Evolutionary conservation across 2,113 vertebrate species (phyloP).

Genomic region (Bettongia penicillata): DNA sequence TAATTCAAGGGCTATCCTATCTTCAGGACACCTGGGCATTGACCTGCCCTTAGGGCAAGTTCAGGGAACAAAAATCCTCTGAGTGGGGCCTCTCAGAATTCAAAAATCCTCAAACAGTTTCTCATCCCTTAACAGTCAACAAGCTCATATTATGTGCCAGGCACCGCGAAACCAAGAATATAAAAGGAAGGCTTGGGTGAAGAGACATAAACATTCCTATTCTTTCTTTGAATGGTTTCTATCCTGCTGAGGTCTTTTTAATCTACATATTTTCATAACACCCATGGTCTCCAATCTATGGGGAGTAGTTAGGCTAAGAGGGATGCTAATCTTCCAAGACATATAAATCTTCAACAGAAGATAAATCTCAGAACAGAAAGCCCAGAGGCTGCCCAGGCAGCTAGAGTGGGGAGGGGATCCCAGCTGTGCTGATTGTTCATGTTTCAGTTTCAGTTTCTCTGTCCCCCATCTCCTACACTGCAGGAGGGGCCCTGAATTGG

Average conservation of each 20-base stretch:
- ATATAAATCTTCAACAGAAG: not conserved
- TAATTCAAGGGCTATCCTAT: too few species aligned
- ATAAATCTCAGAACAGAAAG: not conserved
- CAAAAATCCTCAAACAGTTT: not conserved
- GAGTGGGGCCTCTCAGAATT: not conserved
- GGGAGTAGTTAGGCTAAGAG: not conserved
- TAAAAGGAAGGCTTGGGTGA: not conserved
- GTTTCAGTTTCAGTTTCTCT: not conserved
- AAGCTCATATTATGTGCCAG: not conserved
- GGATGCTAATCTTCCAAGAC: not conserved
- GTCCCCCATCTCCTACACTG: not conserved
- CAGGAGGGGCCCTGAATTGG: not conserved
- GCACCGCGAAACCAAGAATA: not conserved
- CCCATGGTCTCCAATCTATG: not conserved
- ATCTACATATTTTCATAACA: not conserved
- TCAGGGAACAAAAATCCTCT: not conserved
- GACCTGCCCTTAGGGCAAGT: too few species aligned
- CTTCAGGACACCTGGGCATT: not conserved
- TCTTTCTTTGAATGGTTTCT: not conserved
- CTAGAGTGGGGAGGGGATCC: not conserved
- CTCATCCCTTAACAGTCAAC: not conserved
- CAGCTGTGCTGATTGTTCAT: not conserved
- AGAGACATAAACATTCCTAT: not conserved
- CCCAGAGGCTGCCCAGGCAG: not conserved
- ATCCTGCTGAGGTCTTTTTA: not conserved